Evolutionary conservation across 1,140 invertebrate genomes (phyloP).

Genomic region (Proctacanthus coquilletti): DNA sequence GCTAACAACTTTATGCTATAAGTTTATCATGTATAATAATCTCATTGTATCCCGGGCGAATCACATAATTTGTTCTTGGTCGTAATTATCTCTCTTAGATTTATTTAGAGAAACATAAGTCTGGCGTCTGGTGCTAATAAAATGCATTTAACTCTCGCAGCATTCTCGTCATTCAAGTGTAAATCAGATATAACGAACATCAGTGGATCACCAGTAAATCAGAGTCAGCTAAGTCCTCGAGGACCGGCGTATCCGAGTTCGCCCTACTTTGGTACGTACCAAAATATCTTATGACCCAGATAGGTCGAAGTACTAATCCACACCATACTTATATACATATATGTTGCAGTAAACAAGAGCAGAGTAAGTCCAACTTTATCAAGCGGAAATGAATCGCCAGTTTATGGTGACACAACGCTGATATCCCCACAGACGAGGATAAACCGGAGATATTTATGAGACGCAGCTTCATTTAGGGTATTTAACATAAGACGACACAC

Average conservation of each 20-base stretch:
- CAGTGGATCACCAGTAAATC: not conserved
- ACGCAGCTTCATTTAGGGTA: not conserved
- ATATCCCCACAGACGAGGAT: conserved; percentile 10
- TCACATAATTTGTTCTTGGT: no score
- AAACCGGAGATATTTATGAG: conserved; percentile 10
- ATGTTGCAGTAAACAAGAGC: not conserved
- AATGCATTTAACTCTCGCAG: no score
- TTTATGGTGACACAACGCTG: conserved; percentile 12
- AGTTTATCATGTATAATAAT: no score
- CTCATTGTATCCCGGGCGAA: no score
- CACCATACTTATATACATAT: not conserved
- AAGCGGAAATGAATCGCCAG: conserved; percentile 11
- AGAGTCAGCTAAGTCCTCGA: not conserved
- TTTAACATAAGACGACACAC: not conserved
- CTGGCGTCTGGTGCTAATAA: no score
- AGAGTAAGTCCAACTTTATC: conserved; percentile 7
- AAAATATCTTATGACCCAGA: no score
- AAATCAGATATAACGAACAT: not conserved
- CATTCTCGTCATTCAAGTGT: no score
- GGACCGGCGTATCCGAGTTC: not conserved
- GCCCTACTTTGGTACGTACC: conserved; percentile 1
- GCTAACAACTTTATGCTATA: no score
- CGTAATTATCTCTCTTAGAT: no score
- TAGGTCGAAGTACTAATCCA: not conserved
- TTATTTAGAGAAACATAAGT: no score